A percentile compares a stretch with the other conserved stretches of the same genome.
phyloP scores from a whole-genome alignment of 2,888 invertebrate genomes.

The Notodonta ziczac region DNA sequence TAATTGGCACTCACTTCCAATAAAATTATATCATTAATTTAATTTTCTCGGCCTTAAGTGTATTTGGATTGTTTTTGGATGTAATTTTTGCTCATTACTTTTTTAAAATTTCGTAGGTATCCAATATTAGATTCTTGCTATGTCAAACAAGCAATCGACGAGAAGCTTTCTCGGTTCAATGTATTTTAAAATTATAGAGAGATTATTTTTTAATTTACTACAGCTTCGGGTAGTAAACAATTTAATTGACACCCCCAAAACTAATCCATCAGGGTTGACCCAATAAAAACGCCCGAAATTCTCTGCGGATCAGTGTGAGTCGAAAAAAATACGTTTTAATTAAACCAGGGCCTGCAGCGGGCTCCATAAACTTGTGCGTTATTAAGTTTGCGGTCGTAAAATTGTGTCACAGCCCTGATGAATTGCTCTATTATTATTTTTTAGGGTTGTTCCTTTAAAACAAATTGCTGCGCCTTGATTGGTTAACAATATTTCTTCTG shows the following conservation, averaged over 20 bases:
- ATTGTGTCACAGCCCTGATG: constrained; percentile 6
- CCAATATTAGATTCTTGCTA: too few species aligned
- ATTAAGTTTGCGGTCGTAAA: constrained; percentile 1
- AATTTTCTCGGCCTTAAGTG: too few species aligned
- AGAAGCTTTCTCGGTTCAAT: too few species aligned
- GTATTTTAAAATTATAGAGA: too few species aligned
- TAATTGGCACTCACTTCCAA: too few species aligned
- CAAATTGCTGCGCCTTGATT: neutral
- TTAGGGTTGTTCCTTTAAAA: neutral
- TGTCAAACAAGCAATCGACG: too few species aligned
- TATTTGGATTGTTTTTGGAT: too few species aligned
- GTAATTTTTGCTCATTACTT: too few species aligned
- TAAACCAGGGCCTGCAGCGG: neutral
- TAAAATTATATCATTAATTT: too few species aligned
- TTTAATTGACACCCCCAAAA: neutral
- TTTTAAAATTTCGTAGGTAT: too few species aligned
- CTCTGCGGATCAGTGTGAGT: neutral
- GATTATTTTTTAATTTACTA: neutral
- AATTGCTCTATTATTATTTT: neutral
- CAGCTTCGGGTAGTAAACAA: neutral
- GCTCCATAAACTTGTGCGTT: neutral
- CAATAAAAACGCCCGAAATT: neutral
- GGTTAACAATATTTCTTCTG: too few species aligned
- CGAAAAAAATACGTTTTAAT: constrained; percentile 5
- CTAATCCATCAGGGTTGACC: constrained; percentile 4